Percentiles rank a stretch among this genome's conserved stretches.
These are phyloP conservation scores for Cephalophus harveyi DNA, from an alignment of 2,113 vertebrate genomes.

Conservation along the genomic window DNA sequence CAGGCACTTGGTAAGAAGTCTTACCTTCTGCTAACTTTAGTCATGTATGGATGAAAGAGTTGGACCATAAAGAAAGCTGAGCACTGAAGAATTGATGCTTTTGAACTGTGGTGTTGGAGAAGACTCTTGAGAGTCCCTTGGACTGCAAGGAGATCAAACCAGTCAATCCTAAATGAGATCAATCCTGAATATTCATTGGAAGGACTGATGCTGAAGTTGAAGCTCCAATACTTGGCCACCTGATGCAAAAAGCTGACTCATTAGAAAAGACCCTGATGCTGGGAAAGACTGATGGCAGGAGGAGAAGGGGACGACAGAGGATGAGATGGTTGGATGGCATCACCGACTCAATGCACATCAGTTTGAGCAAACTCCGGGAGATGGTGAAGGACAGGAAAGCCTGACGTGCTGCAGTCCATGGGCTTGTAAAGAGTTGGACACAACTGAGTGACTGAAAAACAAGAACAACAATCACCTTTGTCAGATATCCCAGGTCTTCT, in stretches of 20 bases:
- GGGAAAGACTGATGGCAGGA: neutral
- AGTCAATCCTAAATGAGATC: neutral
- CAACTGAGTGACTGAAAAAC: neutral
- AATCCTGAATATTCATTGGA: neutral
- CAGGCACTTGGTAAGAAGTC: no score
- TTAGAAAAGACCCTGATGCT: neutral
- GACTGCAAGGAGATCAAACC: neutral
- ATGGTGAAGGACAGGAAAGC: neutral
- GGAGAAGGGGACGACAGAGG: neutral
- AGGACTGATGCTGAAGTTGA: neutral
- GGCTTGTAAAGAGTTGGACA: neutral
- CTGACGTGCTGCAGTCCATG: neutral
- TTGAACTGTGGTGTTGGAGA: neutral
- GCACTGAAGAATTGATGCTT: neutral
- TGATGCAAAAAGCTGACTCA: neutral
- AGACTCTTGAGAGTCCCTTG: neutral
- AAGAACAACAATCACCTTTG: neutral
- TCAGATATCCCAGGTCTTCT: neutral
- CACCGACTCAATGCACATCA: neutral
- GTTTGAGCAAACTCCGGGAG: rapidly evolving
- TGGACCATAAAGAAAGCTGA: neutral
- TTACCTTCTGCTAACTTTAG: neutral
- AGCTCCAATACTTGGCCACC: neutral
- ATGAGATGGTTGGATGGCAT: neutral
- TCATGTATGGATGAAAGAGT: neutral